Conservation (phyloP, 2,797 vertebrate genomes). For the Mastacembelus armatus region DNA sequence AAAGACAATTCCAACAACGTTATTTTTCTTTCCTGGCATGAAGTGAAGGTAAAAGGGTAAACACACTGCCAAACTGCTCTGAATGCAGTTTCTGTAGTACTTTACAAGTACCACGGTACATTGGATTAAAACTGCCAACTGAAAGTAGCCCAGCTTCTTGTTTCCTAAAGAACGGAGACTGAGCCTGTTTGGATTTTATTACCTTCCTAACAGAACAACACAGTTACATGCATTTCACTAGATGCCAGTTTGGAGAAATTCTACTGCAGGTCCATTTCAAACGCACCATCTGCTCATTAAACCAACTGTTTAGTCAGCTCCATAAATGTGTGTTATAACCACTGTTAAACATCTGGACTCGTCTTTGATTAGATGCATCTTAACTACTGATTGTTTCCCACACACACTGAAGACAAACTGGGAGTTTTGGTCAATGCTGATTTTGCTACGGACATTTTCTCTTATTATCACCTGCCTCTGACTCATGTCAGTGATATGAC, state of each 20-base stretch:
- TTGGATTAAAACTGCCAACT: constrained; percentile 28
- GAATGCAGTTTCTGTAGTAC: background rate
- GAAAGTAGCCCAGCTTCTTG: constrained; percentile 12
- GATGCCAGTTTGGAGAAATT: too few relatives aligned
- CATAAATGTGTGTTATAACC: background rate
- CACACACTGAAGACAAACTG: background rate
- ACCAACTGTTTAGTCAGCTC: background rate
- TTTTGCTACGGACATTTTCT: background rate
- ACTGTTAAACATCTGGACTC: constrained; percentile 16
- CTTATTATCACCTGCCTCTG: constrained; percentile 1
- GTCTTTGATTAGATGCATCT: too few relatives aligned
- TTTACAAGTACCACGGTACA: constrained; percentile 9
- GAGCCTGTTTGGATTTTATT: constrained; percentile 34
- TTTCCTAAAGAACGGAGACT: constrained; percentile 23
- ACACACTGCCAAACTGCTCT: background rate
- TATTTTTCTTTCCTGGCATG: constrained; percentile 34
- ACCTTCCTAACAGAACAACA: constrained; percentile 14
- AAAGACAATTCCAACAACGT: too few relatives aligned
- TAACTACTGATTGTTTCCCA: background rate
- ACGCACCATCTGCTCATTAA: background rate
- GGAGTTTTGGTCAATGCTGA: background rate
- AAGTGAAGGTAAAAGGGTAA: constrained; percentile 20
- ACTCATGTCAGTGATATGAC: background rate
- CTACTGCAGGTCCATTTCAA: too few relatives aligned
- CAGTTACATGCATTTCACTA: background rate